Evolutionary conservation across 1,140 invertebrate species (phyloP).

Genomic region (Plodia interpunctella): DNA sequence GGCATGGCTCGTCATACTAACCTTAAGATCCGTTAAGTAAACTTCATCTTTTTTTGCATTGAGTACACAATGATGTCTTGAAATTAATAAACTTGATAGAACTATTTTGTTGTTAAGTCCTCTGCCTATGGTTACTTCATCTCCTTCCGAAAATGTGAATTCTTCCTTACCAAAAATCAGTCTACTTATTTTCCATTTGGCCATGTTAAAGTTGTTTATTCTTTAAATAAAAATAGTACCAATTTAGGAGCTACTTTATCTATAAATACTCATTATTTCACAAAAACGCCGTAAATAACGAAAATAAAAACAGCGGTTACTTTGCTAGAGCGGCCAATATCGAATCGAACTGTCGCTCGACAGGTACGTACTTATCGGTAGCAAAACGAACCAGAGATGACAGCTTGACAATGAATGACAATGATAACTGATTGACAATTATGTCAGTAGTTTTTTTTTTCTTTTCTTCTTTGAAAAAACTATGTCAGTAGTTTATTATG

Average conservation of each 20-base stretch:
- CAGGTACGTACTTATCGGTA: no score
- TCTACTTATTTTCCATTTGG: constrained; percentile 59
- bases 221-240: not conserved
- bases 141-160: constrained; percentile 40
- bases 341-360: no score
- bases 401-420: no score
- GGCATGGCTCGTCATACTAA: no score
- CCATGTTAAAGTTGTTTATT: constrained; percentile 35
- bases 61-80: constrained; percentile 57
- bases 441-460: no score
- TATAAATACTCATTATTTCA: not conserved
- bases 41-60: constrained; percentile 45
- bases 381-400: no score
- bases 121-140: constrained; percentile 52
- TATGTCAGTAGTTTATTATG: no score
- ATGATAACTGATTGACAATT: no score
- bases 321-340: no score
- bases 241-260: no score
- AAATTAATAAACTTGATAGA: constrained; percentile 56
- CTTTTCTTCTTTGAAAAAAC: no score
- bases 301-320: not conserved
- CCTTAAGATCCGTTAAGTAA: constrained; percentile 53
- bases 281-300: not conserved
- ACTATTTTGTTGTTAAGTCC: constrained; percentile 47
- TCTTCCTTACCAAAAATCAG: constrained; percentile 48